Percentiles rank a stretch among this genome's conserved stretches.
These are phyloP conservation scores for Chascanopsetta lugubris DNA, from an alignment of 2,113 vertebrate species.

Conservation along the genomic window DNA sequence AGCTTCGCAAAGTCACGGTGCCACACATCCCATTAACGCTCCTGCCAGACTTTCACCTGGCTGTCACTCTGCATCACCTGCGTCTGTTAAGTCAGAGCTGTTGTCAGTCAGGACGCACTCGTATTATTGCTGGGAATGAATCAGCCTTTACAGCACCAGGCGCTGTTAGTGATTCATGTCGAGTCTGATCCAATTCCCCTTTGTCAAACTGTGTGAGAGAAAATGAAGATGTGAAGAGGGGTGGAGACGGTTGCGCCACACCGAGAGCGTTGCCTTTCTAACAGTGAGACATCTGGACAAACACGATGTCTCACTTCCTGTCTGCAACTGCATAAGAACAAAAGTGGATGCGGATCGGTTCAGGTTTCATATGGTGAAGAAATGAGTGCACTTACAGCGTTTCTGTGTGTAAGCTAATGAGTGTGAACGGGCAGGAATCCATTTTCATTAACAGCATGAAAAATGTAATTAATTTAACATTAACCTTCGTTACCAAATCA, in stretches of 20 bases:
- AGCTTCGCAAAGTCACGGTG: background rate
- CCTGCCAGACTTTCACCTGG: constrained; percentile 4
- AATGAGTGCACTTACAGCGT: no score
- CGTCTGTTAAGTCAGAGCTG: constrained; percentile 20
- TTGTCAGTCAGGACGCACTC: constrained; percentile 17
- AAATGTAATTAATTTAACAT: no score
- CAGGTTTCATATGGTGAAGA: no score
- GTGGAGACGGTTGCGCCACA: constrained; percentile 10
- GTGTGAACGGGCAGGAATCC: no score
- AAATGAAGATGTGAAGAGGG: constrained; percentile 46
- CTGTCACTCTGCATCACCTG: constrained; percentile 17
- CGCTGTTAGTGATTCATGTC: background rate
- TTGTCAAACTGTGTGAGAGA: constrained; percentile 13
- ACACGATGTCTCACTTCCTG: constrained; percentile 12
- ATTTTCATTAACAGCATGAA: no score
- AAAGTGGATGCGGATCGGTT: no score
- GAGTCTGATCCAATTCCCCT: constrained; percentile 33
- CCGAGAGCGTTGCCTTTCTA: background rate
- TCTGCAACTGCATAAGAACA: no score
- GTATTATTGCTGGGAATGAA: constrained; percentile 11
- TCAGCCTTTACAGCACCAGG: background rate
- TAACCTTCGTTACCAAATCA: no score
- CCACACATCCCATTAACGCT: background rate
- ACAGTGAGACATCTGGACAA: constrained; percentile 54
- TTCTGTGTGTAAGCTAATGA: no score